Base-by-base conservation (phyloP, 2,888 invertebrate species). In the Euclidia mi region DNA sequence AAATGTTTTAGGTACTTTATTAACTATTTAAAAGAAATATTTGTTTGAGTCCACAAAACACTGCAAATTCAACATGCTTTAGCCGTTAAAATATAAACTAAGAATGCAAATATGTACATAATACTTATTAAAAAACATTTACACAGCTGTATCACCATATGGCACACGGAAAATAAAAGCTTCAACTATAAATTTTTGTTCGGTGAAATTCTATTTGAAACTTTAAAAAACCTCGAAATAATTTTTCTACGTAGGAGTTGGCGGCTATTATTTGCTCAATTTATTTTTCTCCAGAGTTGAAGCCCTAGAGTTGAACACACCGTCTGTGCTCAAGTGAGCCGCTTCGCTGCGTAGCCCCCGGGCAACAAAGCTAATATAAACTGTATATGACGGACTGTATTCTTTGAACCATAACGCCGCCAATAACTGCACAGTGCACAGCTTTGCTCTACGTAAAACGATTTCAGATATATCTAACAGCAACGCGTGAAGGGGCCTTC, bases 241-340 rank as follows among this genome's bases (percentile, higher is more conserved):
- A 87, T 81, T 88, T 88, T 82, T 83, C 81, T 79, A 70, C 72
- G 76, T 78, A 79, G 74, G 67, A 81, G 82, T 82, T 84, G 76
- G 79, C 77, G 78, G 82, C 77, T 82, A 81, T 84, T 90, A 87
- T 91, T 92, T 91, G 86, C 83, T 85, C 89, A 88, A 88, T 89
- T 91, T 91, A 90, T 91, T 90, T 91, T 90, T 85, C 89, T 80
- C 79, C 77, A 71, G 82, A 84, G 80, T 76, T 75, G 81, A 89
- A 88, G 87, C 87, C 79, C 88, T 91, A 81, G 79, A 88, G 82
- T 83, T 84, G 85, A 87, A 88, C 84, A 91, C 84, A 90, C 87
- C 84, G 88, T 76, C 84, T 86, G 84, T 81, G 82, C 79, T 87
- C 82, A 80, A 87, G 88, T 81, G 85, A 85, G 81, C 86, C 79